Percentiles rank a stretch among this genome's conserved stretches.
These are phyloP conservation scores for Threskiornis aethiopicus DNA, from an alignment of 2,797 vertebrate species.

Conservation along the genomic window DNA sequence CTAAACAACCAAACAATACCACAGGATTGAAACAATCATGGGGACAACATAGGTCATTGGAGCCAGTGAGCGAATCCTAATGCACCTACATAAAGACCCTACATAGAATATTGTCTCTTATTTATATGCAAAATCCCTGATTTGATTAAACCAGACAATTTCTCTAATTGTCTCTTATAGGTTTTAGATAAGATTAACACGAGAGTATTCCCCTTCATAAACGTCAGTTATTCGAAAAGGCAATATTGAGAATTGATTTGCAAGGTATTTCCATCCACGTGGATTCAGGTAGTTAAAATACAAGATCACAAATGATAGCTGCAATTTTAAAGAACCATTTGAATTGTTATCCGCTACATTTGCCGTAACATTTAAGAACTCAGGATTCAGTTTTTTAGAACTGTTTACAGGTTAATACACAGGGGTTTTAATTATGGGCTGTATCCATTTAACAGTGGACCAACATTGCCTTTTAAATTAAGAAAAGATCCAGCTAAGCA, in stretches of 20 bases:
- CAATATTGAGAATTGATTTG: slow-evolving; percentile 28
- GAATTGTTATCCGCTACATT: not conserved
- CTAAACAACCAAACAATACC: slow-evolving; percentile 71
- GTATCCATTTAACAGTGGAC: not conserved
- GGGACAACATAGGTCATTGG: slow-evolving; percentile 69
- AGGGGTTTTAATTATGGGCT: not conserved
- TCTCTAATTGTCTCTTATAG: slow-evolving; percentile 60
- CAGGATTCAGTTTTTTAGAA: not conserved
- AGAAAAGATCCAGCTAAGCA: slow-evolving; percentile 19
- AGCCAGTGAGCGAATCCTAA: slow-evolving; percentile 65
- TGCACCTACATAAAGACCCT: slow-evolving; percentile 69
- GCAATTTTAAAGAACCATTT: not conserved
- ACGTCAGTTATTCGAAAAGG: slow-evolving; percentile 37
- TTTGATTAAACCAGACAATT: slow-evolving; percentile 68
- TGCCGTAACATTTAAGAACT: not conserved
- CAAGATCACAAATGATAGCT: not conserved
- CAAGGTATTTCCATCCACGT: slow-evolving; percentile 9
- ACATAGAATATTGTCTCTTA: slow-evolving; percentile 62
- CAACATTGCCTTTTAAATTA: slow-evolving; percentile 45
- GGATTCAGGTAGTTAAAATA: slow-evolving; percentile 48
- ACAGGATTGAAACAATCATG: slow-evolving; percentile 72
- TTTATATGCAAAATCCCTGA: slow-evolving; percentile 73
- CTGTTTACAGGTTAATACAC: not conserved
- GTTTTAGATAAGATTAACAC: slow-evolving; percentile 42
- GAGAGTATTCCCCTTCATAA: slow-evolving; percentile 28